Evolutionary conservation across 64 coral and sea anemone genomes (phyloP), one percentile per base, ranked within the genome.

Genomic region (Hydrozoanthus tunicans): DNA sequence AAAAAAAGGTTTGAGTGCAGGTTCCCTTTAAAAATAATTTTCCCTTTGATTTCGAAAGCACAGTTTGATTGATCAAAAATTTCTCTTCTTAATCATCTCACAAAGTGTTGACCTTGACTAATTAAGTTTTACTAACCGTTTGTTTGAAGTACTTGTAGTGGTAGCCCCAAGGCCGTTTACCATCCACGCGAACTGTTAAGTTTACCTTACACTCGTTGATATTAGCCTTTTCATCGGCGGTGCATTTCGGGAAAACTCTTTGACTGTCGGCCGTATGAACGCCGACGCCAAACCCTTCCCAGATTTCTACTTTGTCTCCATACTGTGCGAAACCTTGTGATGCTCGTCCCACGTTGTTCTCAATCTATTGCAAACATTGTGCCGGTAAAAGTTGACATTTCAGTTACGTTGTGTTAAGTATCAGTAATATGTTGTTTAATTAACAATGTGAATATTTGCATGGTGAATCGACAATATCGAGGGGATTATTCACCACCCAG

Each of bases 181-280:
- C 78, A 61, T 80, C 78, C 51, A 80, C 78, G 61, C 78, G 78
- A 23, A 80, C 61, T 61, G 78, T 80, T 24, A 80, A 55, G 9
- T 80, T 23, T 15, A 80, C 57, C 5, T 80, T 57, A 5, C 78
- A 80, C 56, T 80, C 78, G n/a, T 59, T 25, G 20, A 80, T 80
- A 0, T 7, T 9, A 11, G 78, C 24, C n/a, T 80, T 80, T 57
- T 15, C 13, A 56, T 78, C 76, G 51, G 52, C 76, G 53, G 76
- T 59, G 77, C 77, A 79, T 79, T 79, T 53, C 57, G 77, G 77
- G 77, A 59, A 25, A 56, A 79, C 32, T 12, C 59, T 24, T 4
- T 79, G 55, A 58, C 53, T 59, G 78, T 80, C 57, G 9, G 57
- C 57, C 6, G 57, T 80, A 6, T 80, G 78, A 10, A n/a, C 51